Percentiles rank a stretch among this genome's conserved stretches.
phyloP scores from a whole-genome alignment of 2,888 invertebrate genomes.

The Drymonia ruficornis region DNA sequence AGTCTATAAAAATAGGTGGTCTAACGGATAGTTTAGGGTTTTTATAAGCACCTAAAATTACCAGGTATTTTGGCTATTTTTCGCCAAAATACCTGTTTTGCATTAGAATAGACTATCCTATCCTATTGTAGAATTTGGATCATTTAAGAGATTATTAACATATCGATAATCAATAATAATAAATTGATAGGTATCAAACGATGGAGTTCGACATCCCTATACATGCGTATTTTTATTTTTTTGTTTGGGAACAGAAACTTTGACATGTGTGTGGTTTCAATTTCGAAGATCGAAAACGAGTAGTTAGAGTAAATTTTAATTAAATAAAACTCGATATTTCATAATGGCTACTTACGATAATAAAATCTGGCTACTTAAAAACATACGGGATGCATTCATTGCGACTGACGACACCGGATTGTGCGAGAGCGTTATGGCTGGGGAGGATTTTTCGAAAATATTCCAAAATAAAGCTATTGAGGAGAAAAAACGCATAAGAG shows the following conservation, averaged over 20 bases:
- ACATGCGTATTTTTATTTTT: slow-evolving; percentile 39
- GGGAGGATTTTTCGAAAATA: slow-evolving; percentile 90
- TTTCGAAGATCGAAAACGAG: slow-evolving; percentile 34
- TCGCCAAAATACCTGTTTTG: too few species aligned
- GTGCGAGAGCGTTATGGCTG: slow-evolving; percentile 96
- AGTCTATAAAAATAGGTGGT: too few species aligned
- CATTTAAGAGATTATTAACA: too few species aligned
- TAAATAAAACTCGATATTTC: slow-evolving; percentile 10
- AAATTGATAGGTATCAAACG: too few species aligned
- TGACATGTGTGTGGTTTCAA: slow-evolving; percentile 10
- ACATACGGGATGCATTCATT: slow-evolving; percentile 97
- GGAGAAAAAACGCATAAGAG: slow-evolving; percentile 66
- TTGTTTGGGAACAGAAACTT: neutral
- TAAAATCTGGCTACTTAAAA: slow-evolving; percentile 95
- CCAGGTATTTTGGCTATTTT: too few species aligned
- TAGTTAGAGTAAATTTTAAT: slow-evolving; percentile 13
- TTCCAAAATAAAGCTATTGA: slow-evolving; percentile 76
- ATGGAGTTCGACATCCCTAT: slow-evolving; percentile 27
- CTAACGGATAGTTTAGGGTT: too few species aligned
- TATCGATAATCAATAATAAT: too few species aligned
- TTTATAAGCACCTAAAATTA: too few species aligned
- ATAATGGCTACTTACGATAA: slow-evolving; percentile 97
- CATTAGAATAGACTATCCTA: too few species aligned
- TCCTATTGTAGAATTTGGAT: too few species aligned
- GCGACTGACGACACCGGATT: slow-evolving; percentile 98